Evolutionary conservation across 2,797 vertebrate genomes (phyloP), one percentile per base, ranked within the genome.

Genomic region (Crenichthys baileyi): DNA sequence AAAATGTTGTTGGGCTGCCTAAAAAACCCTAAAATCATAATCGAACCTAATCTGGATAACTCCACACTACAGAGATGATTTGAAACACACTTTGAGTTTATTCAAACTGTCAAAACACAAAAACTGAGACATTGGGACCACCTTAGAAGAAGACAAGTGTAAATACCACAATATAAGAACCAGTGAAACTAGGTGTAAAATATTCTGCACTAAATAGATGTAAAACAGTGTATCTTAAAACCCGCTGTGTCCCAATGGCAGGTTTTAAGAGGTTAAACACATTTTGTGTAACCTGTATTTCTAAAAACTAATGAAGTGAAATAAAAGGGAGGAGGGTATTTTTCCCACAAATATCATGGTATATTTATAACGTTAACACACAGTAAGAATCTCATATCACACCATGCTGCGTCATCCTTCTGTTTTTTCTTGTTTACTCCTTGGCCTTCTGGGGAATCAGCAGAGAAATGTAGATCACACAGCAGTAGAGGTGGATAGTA

Each of bases 401-500:
- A 46, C 39, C 24, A n/a, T 44, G 12, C 11, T 4, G 12, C 12
- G 1, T 73, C 9, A 51, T 44, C 82, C 78, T 81, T 72, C 16
- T 71, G 65, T 55, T 68, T 85, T 78, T 48, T 48, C 74, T 85
- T 84, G 73, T 90, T 92, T 89, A 70, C 70, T 72, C 55, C 41
- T 51, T 0, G 1, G 85, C 75, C 76, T 88, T 78, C 29, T 44
- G 46, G 73, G 77, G 79, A 89, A 86, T 87, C 78, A 78, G 70
- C 79, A 78, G 79, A 79, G 55, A 83, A 83, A 76, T 90, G 88
- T 61, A 84, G 91, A 90, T 86, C 87, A 86, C 80, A 87, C 79
- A 56, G 44, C 75, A 75, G 77, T 7, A 51, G 72, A 76, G 79
- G 78, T 55, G 81, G 61, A 85, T 87, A 70, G 79, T 63, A 73